Conservation (phyloP, 2,113 vertebrate genomes). For the Heptranchias perlo region DNA sequence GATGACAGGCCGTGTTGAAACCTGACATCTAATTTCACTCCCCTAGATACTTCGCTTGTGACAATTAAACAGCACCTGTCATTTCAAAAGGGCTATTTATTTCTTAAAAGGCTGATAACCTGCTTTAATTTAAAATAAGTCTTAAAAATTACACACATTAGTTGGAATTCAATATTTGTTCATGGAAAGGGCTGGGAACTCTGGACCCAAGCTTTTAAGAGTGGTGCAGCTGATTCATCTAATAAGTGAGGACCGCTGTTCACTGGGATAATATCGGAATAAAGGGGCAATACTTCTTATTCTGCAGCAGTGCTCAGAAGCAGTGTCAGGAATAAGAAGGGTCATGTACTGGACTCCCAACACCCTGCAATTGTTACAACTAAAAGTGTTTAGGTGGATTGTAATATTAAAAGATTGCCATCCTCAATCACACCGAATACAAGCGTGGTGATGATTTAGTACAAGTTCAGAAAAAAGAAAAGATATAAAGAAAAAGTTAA, state of each 20-base stretch:
- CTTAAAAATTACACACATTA: conserved; percentile 33
- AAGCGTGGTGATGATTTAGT: not conserved
- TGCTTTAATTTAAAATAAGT: conserved; percentile 36
- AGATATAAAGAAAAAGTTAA: not conserved
- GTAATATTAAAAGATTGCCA: not conserved
- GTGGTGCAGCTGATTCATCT: conserved; percentile 7
- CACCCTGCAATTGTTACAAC: not conserved
- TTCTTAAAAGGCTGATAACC: conserved; percentile 37
- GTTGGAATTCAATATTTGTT: conserved; percentile 35
- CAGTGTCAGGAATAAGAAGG: not conserved
- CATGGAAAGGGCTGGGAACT: not conserved
- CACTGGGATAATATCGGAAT: not conserved
- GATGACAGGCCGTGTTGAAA: conserved; percentile 33
- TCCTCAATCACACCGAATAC: not conserved
- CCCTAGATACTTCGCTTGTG: conserved; percentile 3
- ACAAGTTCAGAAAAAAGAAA: not conserved
- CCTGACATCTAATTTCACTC: conserved; percentile 33
- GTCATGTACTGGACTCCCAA: not conserved
- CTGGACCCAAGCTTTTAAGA: conserved; percentile 3
- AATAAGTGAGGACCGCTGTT: not conserved
- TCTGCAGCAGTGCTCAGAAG: not conserved
- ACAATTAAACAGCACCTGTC: conserved; percentile 37
- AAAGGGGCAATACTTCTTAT: not conserved
- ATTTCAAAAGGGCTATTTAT: conserved; percentile 34
- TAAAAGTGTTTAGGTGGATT: not conserved